These are phyloP conservation scores for Stegostoma tigrinum DNA, from an alignment of 2,113 vertebrate species.

Conservation along the genomic window DNA sequence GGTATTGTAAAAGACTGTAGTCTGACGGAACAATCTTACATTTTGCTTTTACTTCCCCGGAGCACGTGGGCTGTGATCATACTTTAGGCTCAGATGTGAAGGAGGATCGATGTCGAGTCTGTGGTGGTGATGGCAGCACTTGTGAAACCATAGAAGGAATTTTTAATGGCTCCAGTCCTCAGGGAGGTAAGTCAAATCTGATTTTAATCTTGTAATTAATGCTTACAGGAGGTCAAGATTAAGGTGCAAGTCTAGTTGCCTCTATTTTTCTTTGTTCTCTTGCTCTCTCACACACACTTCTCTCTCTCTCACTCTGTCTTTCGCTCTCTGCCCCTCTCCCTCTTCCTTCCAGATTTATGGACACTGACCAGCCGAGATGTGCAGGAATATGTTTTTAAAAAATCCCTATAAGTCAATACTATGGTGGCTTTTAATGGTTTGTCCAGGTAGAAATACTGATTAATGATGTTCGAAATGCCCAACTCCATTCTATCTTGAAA, in stretches of 20 bases:
- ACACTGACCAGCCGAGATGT: too few species aligned
- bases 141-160: constrained; percentile 82
- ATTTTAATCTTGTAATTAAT: not conserved
- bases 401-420: too few species aligned
- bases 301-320: too few species aligned
- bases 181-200: constrained; percentile 65
- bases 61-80: constrained; percentile 95
- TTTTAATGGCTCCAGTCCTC: constrained; percentile 76
- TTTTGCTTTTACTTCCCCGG: constrained; percentile 31
- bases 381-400: too few species aligned
- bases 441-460: too few species aligned
- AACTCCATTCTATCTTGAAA: too few species aligned
- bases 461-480: too few species aligned
- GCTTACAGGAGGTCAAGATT: not conserved
- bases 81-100: constrained; percentile 81
- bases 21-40: not conserved
- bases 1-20: not conserved
- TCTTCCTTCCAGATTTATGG: too few species aligned
- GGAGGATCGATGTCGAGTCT: constrained; percentile 86
- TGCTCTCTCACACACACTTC: too few species aligned
- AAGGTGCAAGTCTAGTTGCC: not conserved
- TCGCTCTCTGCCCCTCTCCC: too few species aligned
- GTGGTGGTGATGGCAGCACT: constrained; percentile 82
- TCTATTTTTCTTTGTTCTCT: not conserved
- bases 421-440: too few species aligned